A percentile compares a stretch with the other conserved stretches of the same genome.
These are phyloP conservation scores for Periparus ater DNA, from an alignment of 2,797 vertebrate species.

Conservation along the genomic window DNA sequence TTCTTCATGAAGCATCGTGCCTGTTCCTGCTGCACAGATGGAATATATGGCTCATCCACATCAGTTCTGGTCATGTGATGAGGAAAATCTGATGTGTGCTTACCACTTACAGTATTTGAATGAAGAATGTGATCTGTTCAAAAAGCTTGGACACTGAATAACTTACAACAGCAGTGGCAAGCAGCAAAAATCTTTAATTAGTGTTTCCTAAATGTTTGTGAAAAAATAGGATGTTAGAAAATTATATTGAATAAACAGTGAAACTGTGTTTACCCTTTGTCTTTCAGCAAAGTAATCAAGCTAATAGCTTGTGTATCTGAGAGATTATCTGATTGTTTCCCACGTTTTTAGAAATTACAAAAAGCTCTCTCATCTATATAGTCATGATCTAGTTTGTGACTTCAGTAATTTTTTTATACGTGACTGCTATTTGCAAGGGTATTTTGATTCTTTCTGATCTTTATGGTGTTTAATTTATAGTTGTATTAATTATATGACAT, in stretches of 20 bases:
- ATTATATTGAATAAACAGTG: not conserved
- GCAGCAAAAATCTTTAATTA: not conserved
- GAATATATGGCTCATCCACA: not conserved
- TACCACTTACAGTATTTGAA: not conserved
- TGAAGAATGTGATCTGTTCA: not conserved
- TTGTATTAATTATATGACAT: not conserved
- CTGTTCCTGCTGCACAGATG: not conserved
- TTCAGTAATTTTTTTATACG: not conserved
- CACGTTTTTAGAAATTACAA: not conserved
- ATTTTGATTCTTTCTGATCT: not conserved
- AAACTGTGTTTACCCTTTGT: not conserved
- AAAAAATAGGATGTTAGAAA: not conserved
- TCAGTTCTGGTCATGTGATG: not conserved
- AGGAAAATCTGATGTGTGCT: not conserved
- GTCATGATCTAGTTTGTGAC: not conserved
- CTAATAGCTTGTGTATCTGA: not conserved
- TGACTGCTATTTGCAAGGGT: not conserved
- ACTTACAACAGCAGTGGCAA: not conserved
- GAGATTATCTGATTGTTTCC: not conserved
- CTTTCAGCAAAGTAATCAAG: not conserved
- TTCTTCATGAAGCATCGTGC: rapidly evolving
- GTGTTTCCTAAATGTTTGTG: not conserved
- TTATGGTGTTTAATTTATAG: not conserved
- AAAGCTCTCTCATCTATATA: not conserved
- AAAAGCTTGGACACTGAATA: not conserved